phyloP scores from a whole-genome alignment of 2,888 invertebrate species.

The Teleogryllus oceanicus region DNA sequence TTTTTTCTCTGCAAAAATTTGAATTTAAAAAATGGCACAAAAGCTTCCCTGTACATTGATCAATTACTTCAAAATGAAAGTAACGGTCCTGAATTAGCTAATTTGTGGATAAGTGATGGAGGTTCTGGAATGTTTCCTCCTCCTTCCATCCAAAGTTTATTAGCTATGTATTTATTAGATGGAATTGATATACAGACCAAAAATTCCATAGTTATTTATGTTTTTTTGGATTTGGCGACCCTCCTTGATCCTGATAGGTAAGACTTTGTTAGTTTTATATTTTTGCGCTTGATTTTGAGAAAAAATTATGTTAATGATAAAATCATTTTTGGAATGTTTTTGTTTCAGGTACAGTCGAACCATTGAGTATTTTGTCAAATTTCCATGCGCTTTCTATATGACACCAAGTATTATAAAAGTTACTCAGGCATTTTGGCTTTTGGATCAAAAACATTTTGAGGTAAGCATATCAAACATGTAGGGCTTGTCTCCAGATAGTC shows the following conservation, averaged over 20 bases:
- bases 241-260: slow-evolving; percentile 51
- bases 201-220: slow-evolving; percentile 74
- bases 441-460: slow-evolving; percentile 81
- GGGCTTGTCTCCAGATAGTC: no score
- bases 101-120: slow-evolving; percentile 64
- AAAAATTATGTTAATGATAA: slow-evolving; percentile 12
- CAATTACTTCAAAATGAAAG: slow-evolving; percentile 62
- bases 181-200: slow-evolving; percentile 65
- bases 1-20: not conserved
- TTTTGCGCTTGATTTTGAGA: not conserved
- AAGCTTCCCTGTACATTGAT: slow-evolving; percentile 61
- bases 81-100: slow-evolving; percentile 49
- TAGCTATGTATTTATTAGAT: slow-evolving; percentile 70
- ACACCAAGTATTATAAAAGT: slow-evolving; percentile 71
- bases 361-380: slow-evolving; percentile 64
- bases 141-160: slow-evolving; percentile 71
- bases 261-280: not conserved
- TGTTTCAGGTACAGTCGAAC: slow-evolving; percentile 36
- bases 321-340: not conserved
- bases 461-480: slow-evolving; percentile 48
- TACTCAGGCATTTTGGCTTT: slow-evolving; percentile 82
- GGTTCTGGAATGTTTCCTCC: slow-evolving; percentile 74
- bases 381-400: slow-evolving; percentile 74
- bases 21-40: not conserved
- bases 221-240: slow-evolving; percentile 76